phyloP scores from a whole-genome alignment of 2,888 invertebrate genomes.

The Venustoraphidia nigricollis region DNA sequence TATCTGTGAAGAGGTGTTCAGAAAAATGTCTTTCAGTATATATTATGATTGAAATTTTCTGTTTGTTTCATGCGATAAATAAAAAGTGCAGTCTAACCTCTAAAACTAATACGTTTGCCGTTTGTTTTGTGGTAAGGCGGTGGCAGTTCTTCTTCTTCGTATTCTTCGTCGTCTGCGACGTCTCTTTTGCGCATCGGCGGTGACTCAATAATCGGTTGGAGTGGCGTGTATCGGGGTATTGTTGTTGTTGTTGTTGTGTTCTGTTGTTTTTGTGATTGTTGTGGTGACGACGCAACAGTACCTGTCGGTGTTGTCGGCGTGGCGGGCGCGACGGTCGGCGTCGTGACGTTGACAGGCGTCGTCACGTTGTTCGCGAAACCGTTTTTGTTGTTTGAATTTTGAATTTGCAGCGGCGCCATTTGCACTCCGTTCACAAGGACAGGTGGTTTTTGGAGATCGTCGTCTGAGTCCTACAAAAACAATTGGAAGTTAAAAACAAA shows the following conservation, averaged over 20 bases:
- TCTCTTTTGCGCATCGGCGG: conserved; percentile 21
- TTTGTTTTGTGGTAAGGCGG: conserved; percentile 18
- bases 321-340: conserved; percentile 8
- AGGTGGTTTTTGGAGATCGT: background rate
- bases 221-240: conserved; percentile 10
- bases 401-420: background rate
- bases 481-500: no score
- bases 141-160: conserved; percentile 17
- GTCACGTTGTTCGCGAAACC: no score
- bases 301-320: conserved; percentile 14
- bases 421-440: background rate
- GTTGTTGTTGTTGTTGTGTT: background rate
- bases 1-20: conserved; percentile 2
- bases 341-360: no score
- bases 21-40: no score
- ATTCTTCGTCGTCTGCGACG: conserved; percentile 18
- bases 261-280: background rate
- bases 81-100: conserved; percentile 29
- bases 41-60: background rate
- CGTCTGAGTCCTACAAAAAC: background rate
- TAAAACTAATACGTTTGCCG: conserved; percentile 37
- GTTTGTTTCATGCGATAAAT: background rate
- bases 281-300: background rate
- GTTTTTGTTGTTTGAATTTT: background rate
- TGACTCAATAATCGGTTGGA: conserved; percentile 3